A percentile compares a stretch with the other conserved stretches of the same genome.
phyloP scores from a whole-genome alignment of 2,797 vertebrate genomes.

The Hoplostethus atlanticus region DNA sequence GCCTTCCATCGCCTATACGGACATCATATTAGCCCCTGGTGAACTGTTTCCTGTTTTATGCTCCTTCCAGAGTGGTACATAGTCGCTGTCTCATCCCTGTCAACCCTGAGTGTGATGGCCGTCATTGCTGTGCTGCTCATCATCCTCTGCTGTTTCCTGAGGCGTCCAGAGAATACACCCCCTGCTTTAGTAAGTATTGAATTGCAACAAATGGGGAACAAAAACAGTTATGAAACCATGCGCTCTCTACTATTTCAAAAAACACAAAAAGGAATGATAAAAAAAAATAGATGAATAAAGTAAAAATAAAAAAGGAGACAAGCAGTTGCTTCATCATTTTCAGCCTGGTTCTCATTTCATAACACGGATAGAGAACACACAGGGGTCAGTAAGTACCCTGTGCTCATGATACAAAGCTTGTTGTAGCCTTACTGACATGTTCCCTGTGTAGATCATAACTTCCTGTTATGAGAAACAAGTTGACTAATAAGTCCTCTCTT shows the following conservation, averaged over 20 bases:
- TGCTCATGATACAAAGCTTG: not conserved
- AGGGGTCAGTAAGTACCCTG: not conserved
- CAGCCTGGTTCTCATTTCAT: not conserved
- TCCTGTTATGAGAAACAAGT: not conserved
- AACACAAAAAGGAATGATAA: not conserved
- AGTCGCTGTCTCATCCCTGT: conserved; percentile 47
- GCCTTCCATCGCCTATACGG: not conserved
- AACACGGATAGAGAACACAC: not conserved
- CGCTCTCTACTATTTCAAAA: no score
- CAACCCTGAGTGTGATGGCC: conserved; percentile 42
- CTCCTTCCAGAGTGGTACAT: conserved; percentile 68
- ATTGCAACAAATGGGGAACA: not conserved
- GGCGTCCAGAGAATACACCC: conserved; percentile 77
- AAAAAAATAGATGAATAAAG: not conserved
- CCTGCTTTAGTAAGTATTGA: conserved; percentile 74
- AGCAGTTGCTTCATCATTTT: not conserved
- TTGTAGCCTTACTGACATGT: not conserved
- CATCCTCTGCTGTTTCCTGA: conserved; percentile 72
- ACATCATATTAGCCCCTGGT: not conserved
- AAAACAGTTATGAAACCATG: not conserved
- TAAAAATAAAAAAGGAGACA: not conserved
- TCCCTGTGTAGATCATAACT: not conserved
- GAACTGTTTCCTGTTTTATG: conserved; percentile 14
- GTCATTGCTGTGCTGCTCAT: conserved; percentile 15
- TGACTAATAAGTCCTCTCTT: not conserved